phyloP scores from a whole-genome alignment of 1,140 invertebrate genomes.

The Thrips palmi region DNA sequence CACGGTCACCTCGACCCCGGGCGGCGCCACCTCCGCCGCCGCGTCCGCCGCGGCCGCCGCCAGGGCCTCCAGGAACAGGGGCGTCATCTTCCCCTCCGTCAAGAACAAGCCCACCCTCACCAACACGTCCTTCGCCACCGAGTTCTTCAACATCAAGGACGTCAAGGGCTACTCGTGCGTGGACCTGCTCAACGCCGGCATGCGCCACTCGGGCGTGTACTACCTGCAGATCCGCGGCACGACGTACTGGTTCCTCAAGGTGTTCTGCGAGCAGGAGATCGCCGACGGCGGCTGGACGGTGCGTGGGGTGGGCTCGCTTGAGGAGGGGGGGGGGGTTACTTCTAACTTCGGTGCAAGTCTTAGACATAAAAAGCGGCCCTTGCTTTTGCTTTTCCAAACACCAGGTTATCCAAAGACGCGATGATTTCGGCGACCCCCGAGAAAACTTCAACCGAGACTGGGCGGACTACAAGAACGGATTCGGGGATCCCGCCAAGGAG shows the following conservation, averaged over 20 bases:
- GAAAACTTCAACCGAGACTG: constrained; percentile 89
- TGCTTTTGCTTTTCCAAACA: too few relatives aligned
- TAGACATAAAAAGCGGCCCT: background rate
- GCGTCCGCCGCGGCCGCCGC: constrained; percentile 15
- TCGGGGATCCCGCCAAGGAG: constrained; percentile 74
- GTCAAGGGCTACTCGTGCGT: constrained; percentile 76
- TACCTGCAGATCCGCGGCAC: constrained; percentile 75
- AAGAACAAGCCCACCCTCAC: constrained; percentile 71
- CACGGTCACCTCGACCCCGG: constrained; percentile 20
- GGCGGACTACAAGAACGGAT: constrained; percentile 91
- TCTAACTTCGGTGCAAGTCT: background rate
- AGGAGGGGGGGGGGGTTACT: background rate
- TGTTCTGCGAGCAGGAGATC: constrained; percentile 78
- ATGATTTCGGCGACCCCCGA: constrained; percentile 66
- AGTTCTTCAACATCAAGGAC: constrained; percentile 49
- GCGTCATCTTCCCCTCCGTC: constrained; percentile 74
- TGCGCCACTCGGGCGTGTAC: constrained; percentile 71
- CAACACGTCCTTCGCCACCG: constrained; percentile 61
- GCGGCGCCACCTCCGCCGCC: constrained; percentile 14
- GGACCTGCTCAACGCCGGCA: constrained; percentile 62
- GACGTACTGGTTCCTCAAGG: constrained; percentile 80
- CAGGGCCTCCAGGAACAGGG: constrained; percentile 39
- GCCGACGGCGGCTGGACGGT: constrained; percentile 90
- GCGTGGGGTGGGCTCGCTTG: constrained; percentile 24
- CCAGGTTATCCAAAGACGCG: constrained; percentile 73